phyloP scores from a whole-genome alignment of 2,888 invertebrate species.

The Brenthis daphne region DNA sequence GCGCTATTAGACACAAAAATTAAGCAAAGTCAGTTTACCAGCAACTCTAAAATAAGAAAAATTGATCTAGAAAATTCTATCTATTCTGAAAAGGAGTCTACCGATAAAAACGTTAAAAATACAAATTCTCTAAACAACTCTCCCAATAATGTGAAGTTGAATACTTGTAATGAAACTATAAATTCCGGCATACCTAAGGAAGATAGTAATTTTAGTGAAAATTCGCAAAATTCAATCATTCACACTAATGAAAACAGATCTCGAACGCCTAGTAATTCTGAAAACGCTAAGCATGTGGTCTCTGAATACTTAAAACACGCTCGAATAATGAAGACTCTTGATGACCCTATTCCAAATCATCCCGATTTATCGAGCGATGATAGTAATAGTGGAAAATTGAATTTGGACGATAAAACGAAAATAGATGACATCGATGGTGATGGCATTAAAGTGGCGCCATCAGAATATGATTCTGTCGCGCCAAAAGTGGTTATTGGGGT shows the following conservation, averaged over 20 bases:
- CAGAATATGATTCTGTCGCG: slow-evolving; percentile 76
- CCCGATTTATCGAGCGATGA: slow-evolving; percentile 61
- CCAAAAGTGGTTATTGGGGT: slow-evolving; percentile 85
- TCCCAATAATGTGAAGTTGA: slow-evolving; percentile 45
- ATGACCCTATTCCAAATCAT: slow-evolving; percentile 59
- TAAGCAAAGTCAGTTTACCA: slow-evolving; percentile 84
- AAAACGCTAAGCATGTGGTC: slow-evolving; percentile 85
- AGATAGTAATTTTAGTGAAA: slow-evolving; percentile 45
- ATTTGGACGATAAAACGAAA: slow-evolving; percentile 60
- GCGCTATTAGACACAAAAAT: slow-evolving; percentile 87
- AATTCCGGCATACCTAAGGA: slow-evolving; percentile 49
- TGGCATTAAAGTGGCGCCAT: slow-evolving; percentile 56
- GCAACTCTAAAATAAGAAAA: slow-evolving; percentile 66
- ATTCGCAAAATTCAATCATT: slow-evolving; percentile 40
- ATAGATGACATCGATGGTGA: slow-evolving; percentile 64
- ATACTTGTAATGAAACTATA: slow-evolving; percentile 46
- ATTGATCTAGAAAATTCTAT: slow-evolving; percentile 61
- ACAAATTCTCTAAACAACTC: slow-evolving; percentile 17
- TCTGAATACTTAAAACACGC: slow-evolving; percentile 85
- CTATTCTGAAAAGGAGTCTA: slow-evolving; percentile 52
- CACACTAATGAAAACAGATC: slow-evolving; percentile 51
- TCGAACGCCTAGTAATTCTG: slow-evolving; percentile 64
- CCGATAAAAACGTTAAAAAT: slow-evolving; percentile 30
- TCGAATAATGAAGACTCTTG: slow-evolving; percentile 68
- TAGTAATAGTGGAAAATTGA: slow-evolving; percentile 51